Base-by-base conservation (phyloP, 2,113 vertebrate species). In the Panurus biarmicus region DNA sequence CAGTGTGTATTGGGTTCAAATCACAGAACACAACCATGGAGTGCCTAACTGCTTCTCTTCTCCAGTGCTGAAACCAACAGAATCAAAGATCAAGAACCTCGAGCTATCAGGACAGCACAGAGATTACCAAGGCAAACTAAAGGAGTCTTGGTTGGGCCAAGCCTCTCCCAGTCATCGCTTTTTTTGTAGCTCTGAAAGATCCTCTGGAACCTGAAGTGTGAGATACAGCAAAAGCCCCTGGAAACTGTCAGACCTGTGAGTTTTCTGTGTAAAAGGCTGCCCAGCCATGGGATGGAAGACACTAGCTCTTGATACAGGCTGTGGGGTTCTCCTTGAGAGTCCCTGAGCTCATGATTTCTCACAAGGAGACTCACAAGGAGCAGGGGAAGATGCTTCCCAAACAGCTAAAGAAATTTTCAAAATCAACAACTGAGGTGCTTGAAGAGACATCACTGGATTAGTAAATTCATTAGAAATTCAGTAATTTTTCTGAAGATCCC, bases 181-280 rank as follows among this genome's bases (percentile, higher is more conserved):
- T 79, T 50, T 33, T 53, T 12, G 36, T 1, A 42, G 12, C 6
- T 51, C 64, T 56, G 31, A 88, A 80, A 75, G 75, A 26, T 14
- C 13, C 71, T 76, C 36, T 69, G 36, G 19, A 76, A 69, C 0
- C 0, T 48, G 33, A 44, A n/a, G 28, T 25, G 0, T 6, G 76
- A 56, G 9, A 53, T 11, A 28, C 2, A 71, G 42, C 5, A 78
- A 66, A 75, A 69, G 0, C 0, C 23, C 23, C 7, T 33, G 28
- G 22, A 22, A 83, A 28, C 7, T 35, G 18, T 5, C 21, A 58
- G 33, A 31, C 24, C 22, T 26, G 20, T 36, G 26, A n/a, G 21
- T 25, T 58, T 56, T 88, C 57, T 85, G 20, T 8, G 10, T 28
- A 57, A 71, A 60, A 38, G 8, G 4, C 10, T 57, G 12, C 23